Evolutionary conservation across 2,797 vertebrate species (phyloP).

Genomic region (Alosa sapidissima): DNA sequence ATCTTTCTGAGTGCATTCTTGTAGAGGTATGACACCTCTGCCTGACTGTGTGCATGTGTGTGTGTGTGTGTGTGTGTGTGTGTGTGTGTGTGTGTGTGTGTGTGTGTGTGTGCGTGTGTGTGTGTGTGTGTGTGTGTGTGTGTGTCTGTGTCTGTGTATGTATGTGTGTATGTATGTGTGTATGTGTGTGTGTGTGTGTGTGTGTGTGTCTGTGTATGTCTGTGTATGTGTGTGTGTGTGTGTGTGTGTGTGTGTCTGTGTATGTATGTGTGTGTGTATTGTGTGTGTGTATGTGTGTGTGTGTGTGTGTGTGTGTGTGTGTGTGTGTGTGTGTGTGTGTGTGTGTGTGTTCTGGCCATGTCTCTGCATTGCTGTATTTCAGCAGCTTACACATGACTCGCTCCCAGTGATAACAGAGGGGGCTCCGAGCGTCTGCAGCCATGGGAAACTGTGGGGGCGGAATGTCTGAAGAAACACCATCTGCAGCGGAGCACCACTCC

Average conservation of each 20-base stretch:
- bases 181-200: neutral
- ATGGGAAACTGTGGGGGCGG: constrained; percentile 71
- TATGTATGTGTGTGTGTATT: neutral
- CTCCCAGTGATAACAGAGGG: constrained; percentile 62
- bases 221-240: neutral
- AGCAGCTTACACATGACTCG: constrained; percentile 64
- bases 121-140: neutral
- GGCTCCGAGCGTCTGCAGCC: constrained; percentile 65
- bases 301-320: neutral
- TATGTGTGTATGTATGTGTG: neutral
- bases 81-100: neutral
- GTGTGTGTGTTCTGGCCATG: neutral
- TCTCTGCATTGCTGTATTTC: constrained; percentile 65
- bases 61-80: neutral
- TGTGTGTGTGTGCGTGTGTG: neutral
- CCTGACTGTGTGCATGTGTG: neutral
- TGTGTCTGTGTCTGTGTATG: no score
- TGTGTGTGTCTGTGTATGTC: no score
- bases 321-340: neutral
- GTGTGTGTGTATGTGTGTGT: neutral
- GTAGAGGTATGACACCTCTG: neutral
- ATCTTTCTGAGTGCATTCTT: neutral
- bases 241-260: neutral
- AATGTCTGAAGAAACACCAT: constrained; percentile 63
- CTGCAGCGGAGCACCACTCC: constrained; percentile 68